Evolutionary conservation across 2,113 vertebrate genomes (phyloP).

Genomic region (Varanus salvator): DNA sequence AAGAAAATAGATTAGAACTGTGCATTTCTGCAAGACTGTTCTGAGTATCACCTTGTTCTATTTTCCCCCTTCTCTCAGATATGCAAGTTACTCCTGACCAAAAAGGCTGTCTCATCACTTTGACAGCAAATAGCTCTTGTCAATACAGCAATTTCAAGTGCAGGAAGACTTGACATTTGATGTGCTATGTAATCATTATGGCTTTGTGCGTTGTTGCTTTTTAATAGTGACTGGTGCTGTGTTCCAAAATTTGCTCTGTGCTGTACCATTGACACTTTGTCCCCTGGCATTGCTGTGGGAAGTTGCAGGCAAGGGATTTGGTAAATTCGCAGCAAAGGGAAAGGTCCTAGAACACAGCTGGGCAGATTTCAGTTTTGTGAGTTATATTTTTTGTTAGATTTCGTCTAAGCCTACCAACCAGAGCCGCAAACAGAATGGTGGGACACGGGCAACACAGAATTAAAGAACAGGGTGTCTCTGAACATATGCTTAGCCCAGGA

Average conservation of each 20-base stretch:
- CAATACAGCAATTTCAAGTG: background rate
- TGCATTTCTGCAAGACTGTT: background rate
- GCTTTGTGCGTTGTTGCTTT: background rate
- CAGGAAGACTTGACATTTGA: background rate
- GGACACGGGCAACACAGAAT: too few relatives aligned
- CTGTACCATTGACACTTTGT: constrained; percentile 29
- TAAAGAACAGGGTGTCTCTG: too few relatives aligned
- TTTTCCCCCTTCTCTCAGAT: background rate
- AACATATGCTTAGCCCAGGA: too few relatives aligned
- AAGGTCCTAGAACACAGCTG: background rate
- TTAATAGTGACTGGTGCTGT: constrained; percentile 23
- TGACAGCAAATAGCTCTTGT: background rate
- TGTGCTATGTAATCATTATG: constrained; percentile 1
- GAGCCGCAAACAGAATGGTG: too few relatives aligned
- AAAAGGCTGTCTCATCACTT: background rate
- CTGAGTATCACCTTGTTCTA: background rate
- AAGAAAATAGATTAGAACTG: background rate
- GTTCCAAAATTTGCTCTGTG: constrained; percentile 50
- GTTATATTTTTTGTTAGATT: too few relatives aligned
- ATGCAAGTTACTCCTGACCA: background rate
- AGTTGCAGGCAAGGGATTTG: background rate
- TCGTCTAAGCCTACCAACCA: too few relatives aligned
- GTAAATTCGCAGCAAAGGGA: too few relatives aligned
- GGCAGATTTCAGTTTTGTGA: too few relatives aligned
- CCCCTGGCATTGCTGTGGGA: constrained; percentile 52